These are phyloP conservation scores for Erannis defoliaria DNA, from an alignment of 2,888 invertebrate species.

Conservation along the genomic window DNA sequence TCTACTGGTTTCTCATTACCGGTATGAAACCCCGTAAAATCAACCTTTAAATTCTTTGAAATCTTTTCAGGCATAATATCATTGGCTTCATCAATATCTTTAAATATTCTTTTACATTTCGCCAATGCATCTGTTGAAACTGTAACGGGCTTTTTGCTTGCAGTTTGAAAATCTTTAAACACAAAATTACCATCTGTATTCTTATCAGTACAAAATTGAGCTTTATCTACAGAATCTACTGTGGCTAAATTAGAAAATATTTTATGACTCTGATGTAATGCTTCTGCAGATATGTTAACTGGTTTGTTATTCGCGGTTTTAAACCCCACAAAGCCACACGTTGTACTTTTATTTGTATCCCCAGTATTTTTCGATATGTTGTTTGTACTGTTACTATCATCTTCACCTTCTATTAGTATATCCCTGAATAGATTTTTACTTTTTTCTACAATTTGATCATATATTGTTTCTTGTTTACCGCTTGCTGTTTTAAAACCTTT, in stretches of 20 bases:
- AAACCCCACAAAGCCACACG: not conserved
- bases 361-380: not conserved
- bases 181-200: conserved; percentile 4
- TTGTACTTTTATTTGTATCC: not conserved
- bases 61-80: conserved; percentile 7
- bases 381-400: not conserved
- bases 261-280: conserved; percentile 59
- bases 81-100: conserved; percentile 43
- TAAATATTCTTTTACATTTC: conserved; percentile 61
- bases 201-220: not conserved
- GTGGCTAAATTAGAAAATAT: conserved; percentile 51
- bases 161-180: conserved; percentile 68
- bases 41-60: not conserved
- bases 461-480: conserved; percentile 51
- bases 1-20: conserved; percentile 53
- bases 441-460: conserved; percentile 58
- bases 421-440: conserved; percentile 43
- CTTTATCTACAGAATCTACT: conserved; percentile 26
- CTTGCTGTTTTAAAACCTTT: conserved; percentile 55
- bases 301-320: conserved; percentile 2
- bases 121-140: conserved; percentile 58
- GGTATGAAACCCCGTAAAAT: conserved; percentile 58
- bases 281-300: conserved; percentile 52
- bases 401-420: not conserved
- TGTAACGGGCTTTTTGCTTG: conserved; percentile 65